These are phyloP conservation scores for Lucifuga dentata DNA, from an alignment of 2,113 vertebrate species.

Conservation along the genomic window DNA sequence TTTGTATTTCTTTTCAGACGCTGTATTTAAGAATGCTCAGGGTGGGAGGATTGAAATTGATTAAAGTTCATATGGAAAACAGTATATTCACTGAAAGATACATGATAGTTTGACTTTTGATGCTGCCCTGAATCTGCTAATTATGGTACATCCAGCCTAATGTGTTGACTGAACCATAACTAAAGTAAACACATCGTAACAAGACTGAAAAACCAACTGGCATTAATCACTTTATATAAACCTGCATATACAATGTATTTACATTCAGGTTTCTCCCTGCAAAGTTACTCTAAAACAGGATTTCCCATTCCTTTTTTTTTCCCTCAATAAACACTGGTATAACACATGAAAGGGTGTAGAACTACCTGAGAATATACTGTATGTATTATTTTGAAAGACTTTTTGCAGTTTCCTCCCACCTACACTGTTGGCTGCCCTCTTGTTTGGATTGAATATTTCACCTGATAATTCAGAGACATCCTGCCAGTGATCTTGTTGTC, in stretches of 20 bases:
- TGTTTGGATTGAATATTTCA: constrained; percentile 41
- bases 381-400: not conserved
- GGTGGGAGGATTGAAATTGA: constrained; percentile 35
- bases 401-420: constrained; percentile 45
- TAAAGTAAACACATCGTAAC: constrained; percentile 27
- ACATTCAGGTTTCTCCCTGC: constrained; percentile 7
- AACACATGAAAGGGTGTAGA: constrained; percentile 1
- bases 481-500: constrained; percentile 37
- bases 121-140: not conserved
- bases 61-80: not conserved
- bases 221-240: constrained; percentile 2
- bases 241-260: not conserved
- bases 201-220: too few relatives aligned
- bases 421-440: not conserved
- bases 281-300: not conserved
- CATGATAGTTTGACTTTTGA: not conserved
- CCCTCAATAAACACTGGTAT: not conserved
- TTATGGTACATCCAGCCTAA: constrained; percentile 27
- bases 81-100: not conserved
- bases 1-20: constrained; percentile 35
- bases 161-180: constrained; percentile 11
- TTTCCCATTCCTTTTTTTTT: not conserved
- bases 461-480: constrained; percentile 10
- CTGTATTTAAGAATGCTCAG: constrained; percentile 47
- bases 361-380: not conserved